Percentiles rank a stretch among this genome's conserved stretches.
Evolutionary conservation across 2,113 vertebrate species (phyloP).

Genomic region (Polyodon spathula): DNA sequence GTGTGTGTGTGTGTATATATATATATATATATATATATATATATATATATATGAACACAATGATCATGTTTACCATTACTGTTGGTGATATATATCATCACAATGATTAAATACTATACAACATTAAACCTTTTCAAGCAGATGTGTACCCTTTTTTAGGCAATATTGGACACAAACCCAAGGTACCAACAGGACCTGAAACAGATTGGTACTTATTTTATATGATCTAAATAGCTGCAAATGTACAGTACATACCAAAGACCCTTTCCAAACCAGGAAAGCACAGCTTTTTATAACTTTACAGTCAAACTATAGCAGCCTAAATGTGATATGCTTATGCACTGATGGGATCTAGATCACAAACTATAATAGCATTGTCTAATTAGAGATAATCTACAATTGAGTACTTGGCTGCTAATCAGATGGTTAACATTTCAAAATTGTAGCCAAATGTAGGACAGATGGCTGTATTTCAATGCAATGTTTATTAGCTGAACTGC

Average conservation of each 20-base stretch:
- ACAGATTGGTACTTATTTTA: too few relatives aligned
- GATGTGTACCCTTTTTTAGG: neutral
- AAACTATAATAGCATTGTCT: constrained; percentile 40
- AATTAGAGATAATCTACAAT: constrained; percentile 58
- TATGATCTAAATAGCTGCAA: too few relatives aligned
- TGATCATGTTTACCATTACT: neutral
- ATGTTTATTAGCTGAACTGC: too few relatives aligned
- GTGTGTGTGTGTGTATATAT: too few relatives aligned
- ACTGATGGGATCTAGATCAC: constrained; percentile 35
- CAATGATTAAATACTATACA: constrained; percentile 52
- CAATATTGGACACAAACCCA: neutral
- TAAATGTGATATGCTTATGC: constrained; percentile 14
- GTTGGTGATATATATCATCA: too few relatives aligned
- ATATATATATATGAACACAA: too few relatives aligned
- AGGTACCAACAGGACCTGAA: too few relatives aligned
- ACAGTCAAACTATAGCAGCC: constrained; percentile 19
- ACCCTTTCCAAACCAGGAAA: too few relatives aligned
- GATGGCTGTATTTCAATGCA: constrained; percentile 29
- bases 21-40: too few relatives aligned
- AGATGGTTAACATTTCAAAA: constrained; percentile 33
- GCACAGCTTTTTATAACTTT: neutral
- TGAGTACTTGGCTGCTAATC: constrained; percentile 46
- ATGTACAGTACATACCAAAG: too few relatives aligned
- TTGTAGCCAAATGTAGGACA: constrained; percentile 46
- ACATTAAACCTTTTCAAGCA: constrained; percentile 35